phyloP scores from a whole-genome alignment of 2,113 vertebrate species.

The Stictonetta naevosa region DNA sequence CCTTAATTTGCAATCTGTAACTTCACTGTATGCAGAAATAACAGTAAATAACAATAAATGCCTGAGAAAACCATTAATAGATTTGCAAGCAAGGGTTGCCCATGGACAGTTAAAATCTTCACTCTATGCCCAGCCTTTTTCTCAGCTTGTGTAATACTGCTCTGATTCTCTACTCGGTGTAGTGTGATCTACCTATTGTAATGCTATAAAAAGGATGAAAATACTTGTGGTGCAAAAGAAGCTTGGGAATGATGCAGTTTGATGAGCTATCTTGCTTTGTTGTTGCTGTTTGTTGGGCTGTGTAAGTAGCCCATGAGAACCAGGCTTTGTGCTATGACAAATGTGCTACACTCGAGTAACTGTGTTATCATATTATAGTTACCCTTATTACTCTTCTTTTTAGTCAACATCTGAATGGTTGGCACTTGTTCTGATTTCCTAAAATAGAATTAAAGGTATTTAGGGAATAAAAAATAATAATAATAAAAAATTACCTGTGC shows the following conservation, averaged over 20 bases:
- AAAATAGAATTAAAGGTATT: neutral
- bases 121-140: neutral
- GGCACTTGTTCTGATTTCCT: neutral
- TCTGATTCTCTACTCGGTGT: neutral
- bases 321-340: neutral
- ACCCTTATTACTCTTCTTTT: neutral
- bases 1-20: neutral
- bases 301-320: neutral
- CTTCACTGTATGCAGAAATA: neutral
- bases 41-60: neutral
- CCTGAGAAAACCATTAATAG: neutral
- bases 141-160: neutral
- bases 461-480: neutral
- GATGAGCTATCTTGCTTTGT: neutral
- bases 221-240: neutral
- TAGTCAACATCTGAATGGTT: neutral
- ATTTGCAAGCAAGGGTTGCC: neutral
- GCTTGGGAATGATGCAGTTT: neutral
- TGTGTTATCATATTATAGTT: neutral
- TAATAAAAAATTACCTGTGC: neutral
- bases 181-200: neutral
- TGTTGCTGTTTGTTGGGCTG: neutral
- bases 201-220: neutral
- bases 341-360: neutral
- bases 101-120: neutral